Conservation (phyloP, 2,888 invertebrate species). For the Pocota personata region DNA sequence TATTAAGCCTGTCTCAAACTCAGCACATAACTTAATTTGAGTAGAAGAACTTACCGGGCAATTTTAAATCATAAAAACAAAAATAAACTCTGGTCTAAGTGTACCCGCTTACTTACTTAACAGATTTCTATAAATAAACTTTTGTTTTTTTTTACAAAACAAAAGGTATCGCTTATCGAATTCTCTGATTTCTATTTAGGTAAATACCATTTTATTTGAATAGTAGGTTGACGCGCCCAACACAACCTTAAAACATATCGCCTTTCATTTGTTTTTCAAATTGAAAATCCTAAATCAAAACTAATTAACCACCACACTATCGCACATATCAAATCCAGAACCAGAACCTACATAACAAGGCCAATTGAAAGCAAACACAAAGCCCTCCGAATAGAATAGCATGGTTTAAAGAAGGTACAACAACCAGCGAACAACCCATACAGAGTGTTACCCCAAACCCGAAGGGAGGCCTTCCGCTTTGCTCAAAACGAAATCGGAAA, state of each 20-base stretch:
- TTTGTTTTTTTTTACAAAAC: too few relatives aligned
- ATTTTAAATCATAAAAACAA: too few relatives aligned
- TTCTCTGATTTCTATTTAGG: too few relatives aligned
- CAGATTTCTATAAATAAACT: too few relatives aligned
- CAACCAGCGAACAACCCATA: not conserved
- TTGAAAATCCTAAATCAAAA: not conserved
- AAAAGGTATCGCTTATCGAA: too few relatives aligned
- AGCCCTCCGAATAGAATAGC: not conserved
- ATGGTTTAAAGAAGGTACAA: not conserved
- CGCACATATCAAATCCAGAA: constrained; percentile 34
- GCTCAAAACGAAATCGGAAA: constrained; percentile 10
- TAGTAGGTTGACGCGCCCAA: too few relatives aligned
- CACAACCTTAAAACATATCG: not conserved
- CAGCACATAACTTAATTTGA: too few relatives aligned
- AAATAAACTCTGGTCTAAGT: too few relatives aligned
- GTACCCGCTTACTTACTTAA: too few relatives aligned
- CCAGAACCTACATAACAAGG: not conserved
- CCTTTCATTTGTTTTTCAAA: not conserved
- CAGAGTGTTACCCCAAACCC: not conserved
- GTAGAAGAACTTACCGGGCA: too few relatives aligned
- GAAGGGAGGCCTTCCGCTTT: not conserved
- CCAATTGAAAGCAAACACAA: constrained; percentile 24
- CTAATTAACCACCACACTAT: constrained; percentile 34
- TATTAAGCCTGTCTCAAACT: too few relatives aligned
- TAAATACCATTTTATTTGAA: too few relatives aligned